Evolutionary conservation across 2,113 vertebrate genomes (phyloP).

Genomic region (Podarcis cretensis): DNA sequence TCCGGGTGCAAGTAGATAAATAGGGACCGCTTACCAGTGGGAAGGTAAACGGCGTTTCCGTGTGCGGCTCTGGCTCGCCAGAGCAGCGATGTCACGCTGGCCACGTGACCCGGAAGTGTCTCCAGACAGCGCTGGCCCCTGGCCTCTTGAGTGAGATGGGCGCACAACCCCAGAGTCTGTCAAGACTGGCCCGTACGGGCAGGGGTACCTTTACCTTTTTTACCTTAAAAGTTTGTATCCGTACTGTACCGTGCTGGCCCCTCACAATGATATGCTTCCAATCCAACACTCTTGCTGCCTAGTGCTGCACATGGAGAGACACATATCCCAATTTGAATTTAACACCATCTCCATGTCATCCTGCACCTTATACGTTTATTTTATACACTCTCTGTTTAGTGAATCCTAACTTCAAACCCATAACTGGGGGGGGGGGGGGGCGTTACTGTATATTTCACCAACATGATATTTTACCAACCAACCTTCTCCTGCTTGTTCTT

Average conservation of each 20-base stretch:
- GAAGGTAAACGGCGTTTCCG: no score
- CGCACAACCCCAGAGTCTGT: no score
- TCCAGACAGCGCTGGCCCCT: no score
- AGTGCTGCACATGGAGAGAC: neutral
- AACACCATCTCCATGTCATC: neutral
- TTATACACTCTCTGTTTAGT: neutral
- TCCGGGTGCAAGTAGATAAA: no score
- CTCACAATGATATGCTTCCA: neutral
- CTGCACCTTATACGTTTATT: neutral
- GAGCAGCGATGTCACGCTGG: no score
- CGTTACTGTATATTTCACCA: neutral
- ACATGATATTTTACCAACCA: neutral
- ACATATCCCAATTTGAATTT: neutral
- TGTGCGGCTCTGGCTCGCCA: no score
- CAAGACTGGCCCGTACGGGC: no score
- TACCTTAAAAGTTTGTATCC: neutral
- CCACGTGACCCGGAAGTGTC: no score
- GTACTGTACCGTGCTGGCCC: neutral
- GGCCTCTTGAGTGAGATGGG: no score
- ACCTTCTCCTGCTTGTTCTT: neutral
- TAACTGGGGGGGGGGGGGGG: neutral
- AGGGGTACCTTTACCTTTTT: no score
- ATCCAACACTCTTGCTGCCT: neutral
- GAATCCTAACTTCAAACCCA: neutral
- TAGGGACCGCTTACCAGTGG: no score